A percentile compares a stretch with the other conserved stretches of the same genome.
Evolutionary conservation across 2,113 vertebrate genomes (phyloP).

Genomic region (Potamarius usumacintae): DNA sequence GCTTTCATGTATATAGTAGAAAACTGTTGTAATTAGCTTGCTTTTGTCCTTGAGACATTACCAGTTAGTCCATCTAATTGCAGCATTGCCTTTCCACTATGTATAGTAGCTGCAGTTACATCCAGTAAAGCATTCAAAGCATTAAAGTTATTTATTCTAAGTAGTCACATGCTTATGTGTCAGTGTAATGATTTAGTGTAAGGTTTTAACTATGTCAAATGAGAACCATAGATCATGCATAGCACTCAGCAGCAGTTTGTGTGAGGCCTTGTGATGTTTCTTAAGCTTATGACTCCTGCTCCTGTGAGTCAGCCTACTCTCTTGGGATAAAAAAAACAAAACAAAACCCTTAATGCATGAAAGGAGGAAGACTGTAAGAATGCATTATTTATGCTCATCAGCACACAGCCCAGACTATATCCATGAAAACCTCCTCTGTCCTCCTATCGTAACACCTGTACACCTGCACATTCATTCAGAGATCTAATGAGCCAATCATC

Average conservation of each 20-base stretch:
- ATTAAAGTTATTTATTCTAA: not conserved
- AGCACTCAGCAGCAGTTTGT: not conserved
- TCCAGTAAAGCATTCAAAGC: not conserved
- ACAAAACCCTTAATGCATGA: not conserved
- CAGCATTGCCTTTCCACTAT: not conserved
- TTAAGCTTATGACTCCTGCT: conserved; percentile 13
- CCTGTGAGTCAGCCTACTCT: not conserved
- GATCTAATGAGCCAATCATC: too few species aligned
- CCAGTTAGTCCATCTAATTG: not conserved
- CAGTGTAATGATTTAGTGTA: not conserved
- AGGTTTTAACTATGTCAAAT: not conserved
- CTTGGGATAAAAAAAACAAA: not conserved
- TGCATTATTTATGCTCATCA: not conserved
- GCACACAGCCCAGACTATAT: not conserved
- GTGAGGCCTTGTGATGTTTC: conserved; percentile 30
- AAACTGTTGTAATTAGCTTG: not conserved
- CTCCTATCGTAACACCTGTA: not conserved
- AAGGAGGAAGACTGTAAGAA: not conserved
- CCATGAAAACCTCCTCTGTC: not conserved
- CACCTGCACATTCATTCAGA: too few species aligned
- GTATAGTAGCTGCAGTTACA: not conserved
- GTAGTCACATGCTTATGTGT: not conserved
- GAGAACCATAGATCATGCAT: not conserved
- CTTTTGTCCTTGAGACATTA: not conserved
- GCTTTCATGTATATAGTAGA: not conserved